Evolutionary conservation across 2,113 vertebrate genomes (phyloP), one percentile per base, ranked within the genome.

Genomic region (Pseudopipra pipra): DNA sequence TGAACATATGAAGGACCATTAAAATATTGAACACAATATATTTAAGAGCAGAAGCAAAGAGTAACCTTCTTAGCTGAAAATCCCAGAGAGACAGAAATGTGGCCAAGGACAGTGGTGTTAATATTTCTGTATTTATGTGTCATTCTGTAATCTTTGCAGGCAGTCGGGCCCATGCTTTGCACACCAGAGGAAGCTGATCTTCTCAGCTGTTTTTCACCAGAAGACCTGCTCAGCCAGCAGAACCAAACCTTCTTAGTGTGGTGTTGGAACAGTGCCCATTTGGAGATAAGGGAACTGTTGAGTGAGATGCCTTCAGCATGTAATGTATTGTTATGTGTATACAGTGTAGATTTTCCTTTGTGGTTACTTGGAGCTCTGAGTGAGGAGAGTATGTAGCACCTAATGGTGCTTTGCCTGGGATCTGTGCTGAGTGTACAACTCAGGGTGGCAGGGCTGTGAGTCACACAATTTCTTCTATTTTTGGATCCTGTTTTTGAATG

Each of bases 401-500:
- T 74, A 75, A 49, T 3, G 3, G 47, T 90, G 85, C 73, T 82
- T 84, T 74, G 78, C 76, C 79, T 90, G 75, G 43, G 62, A 62
- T 96, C 87, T 92, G 91, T 89, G 90, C 56, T 91, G 68, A 95
- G 73, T 20, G 8, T 76, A 65, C 62, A 74, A 90, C 65, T 87
- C 55, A 39, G 68, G 54, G 70, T 85, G 67, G 59, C 77, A 91
- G 28, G 33, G 35, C 58, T 92, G 55, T 93, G 92, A 95, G 61
- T 95, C 85, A 94, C 72, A 87, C 49, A 46, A 2, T 61, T 75
- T 65, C 54, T 76, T 84, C 95, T 96, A 87, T 95, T 96, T 95
- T 95, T 76, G 58, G 72, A 81, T 71, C 27, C 30, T 93, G 70
- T 35, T 80, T 94, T 77, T 92, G 86, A 96, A 94, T 92, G 72